Percentiles rank a stretch among this genome's conserved stretches.
These are phyloP conservation scores for Drosophila repleta DNA, from an alignment of 1,140 invertebrate genomes.

Conservation along the genomic window DNA sequence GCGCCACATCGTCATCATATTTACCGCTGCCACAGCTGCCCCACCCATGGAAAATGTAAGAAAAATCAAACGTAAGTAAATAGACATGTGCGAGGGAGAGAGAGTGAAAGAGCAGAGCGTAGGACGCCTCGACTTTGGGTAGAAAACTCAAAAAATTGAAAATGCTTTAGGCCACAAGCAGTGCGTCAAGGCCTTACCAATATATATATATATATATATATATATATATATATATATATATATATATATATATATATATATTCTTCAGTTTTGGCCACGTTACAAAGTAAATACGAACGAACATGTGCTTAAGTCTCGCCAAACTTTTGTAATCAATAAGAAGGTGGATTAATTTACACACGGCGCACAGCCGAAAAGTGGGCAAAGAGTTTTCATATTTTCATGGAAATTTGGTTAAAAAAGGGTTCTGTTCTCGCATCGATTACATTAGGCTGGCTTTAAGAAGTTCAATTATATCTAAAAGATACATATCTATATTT, in stretches of 20 bases:
- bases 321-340: conserved; percentile 12
- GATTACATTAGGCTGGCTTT: too few relatives aligned
- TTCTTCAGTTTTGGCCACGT: too few relatives aligned
- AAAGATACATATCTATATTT: neutral
- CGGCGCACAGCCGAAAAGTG: neutral
- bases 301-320: neutral
- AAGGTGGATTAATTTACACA: conserved; percentile 5
- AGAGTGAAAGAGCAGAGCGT: neutral
- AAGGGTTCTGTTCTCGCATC: too few relatives aligned
- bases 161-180: conserved; percentile 31
- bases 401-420: too few relatives aligned
- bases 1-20: conserved; percentile 47
- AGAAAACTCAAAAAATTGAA: conserved; percentile 40
- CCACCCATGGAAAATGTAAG: neutral
- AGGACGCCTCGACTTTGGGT: neutral
- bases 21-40: conserved; percentile 6
- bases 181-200: conserved; percentile 17
- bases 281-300: neutral
- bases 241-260: neutral
- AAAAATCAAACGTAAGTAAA: conserved; percentile 55
- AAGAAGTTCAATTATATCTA: neutral
- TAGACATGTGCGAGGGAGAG: conserved; percentile 43
- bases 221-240: neutral
- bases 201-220: neutral
- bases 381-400: neutral